Evolutionary conservation across 1,140 invertebrate genomes (phyloP).

Genomic region (Micrasema minimum): DNA sequence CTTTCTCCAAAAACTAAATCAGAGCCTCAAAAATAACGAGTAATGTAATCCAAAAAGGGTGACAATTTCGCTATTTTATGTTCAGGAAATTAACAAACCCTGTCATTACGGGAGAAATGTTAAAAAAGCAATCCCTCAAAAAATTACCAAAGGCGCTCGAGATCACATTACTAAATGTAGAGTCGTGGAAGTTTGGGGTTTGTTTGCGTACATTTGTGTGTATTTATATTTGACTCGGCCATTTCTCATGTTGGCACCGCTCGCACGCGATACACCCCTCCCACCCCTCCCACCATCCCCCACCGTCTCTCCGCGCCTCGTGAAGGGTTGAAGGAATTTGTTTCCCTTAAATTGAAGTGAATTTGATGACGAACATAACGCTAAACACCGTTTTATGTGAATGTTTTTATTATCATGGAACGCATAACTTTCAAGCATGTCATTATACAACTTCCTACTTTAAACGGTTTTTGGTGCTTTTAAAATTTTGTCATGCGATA

Average conservation of each 20-base stretch:
- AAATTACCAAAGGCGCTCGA: constrained; percentile 15
- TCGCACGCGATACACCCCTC: constrained; percentile 43
- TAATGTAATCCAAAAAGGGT: no score
- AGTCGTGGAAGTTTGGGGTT: constrained; percentile 6
- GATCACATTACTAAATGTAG: constrained; percentile 27
- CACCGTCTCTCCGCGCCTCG: no score
- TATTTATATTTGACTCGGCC: constrained; percentile 42
- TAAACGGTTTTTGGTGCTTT: no score
- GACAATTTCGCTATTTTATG: no score
- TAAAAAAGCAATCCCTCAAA: constrained; percentile 14
- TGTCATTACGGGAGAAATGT: no score
- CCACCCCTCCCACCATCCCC: no score
- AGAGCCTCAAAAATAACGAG: no score
- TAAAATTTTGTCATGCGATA: no score
- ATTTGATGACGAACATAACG: constrained; percentile 26
- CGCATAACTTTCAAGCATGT: constrained; percentile 1
- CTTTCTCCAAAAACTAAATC: no score
- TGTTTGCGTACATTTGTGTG: constrained; percentile 2
- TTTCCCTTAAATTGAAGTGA: constrained; percentile 30
- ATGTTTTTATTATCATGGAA: constrained; percentile 30
- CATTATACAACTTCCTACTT: constrained; percentile 6
- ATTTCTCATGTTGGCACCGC: constrained; percentile 47
- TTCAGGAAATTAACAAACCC: no score
- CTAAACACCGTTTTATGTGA: constrained; percentile 29
- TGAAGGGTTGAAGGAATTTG: constrained; percentile 31